Evolutionary conservation across 1,140 invertebrate genomes (phyloP).

Genomic region (Camponotus floridanus): DNA sequence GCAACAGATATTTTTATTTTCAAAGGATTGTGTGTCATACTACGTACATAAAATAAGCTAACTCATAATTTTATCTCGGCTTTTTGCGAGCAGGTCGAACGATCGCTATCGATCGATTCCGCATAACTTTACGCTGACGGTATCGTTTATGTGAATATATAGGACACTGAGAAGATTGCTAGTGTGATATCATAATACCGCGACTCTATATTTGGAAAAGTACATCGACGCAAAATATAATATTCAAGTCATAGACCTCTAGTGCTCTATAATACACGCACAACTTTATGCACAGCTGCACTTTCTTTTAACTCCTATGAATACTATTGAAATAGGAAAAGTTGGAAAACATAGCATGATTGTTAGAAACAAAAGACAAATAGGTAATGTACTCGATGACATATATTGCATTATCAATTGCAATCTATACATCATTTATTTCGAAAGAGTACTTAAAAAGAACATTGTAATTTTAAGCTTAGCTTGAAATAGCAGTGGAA

Average conservation of each 20-base stretch:
- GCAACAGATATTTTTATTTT: constrained; percentile 4
- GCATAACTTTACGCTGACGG: constrained; percentile 38
- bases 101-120: constrained; percentile 35
- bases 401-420: neutral
- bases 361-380: neutral
- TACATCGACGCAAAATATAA: constrained; percentile 14
- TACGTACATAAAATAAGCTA: constrained; percentile 3
- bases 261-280: neutral
- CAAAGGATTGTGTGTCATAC: neutral
- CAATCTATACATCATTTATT: neutral
- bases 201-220: constrained; percentile 43
- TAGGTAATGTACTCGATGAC: neutral
- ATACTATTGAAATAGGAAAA: constrained; percentile 8
- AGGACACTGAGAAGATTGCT: constrained; percentile 35
- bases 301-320: neutral
- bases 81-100: neutral
- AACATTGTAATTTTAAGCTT: neutral
- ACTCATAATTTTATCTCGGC: constrained; percentile 3
- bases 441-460: neutral
- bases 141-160: constrained; percentile 36
- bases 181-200: constrained; percentile 47
- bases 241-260: constrained; percentile 29
- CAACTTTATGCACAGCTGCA: neutral
- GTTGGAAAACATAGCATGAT: neutral
- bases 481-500: neutral